Evolutionary conservation across 2,113 vertebrate genomes (phyloP).

Genomic region (Hemicordylus capensis): DNA sequence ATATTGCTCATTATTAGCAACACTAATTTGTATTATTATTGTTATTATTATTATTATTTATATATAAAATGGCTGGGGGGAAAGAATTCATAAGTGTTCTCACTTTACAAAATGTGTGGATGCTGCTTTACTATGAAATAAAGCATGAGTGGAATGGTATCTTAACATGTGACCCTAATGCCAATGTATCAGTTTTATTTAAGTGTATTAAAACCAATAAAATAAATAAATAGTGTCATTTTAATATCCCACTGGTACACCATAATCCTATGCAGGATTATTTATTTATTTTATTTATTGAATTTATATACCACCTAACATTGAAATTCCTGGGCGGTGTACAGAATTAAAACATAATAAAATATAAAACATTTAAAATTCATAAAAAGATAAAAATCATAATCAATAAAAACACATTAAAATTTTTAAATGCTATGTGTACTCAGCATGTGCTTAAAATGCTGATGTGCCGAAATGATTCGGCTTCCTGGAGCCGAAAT

Average conservation of each 20-base stretch:
- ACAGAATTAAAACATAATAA: too few relatives aligned
- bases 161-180: neutral
- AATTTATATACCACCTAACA: too few relatives aligned
- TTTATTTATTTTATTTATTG: too few relatives aligned
- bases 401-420: too few relatives aligned
- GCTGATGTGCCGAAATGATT: too few relatives aligned
- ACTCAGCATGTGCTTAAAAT: too few relatives aligned
- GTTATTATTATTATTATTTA: slow-evolving; percentile 27
- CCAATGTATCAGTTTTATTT: neutral
- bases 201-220: too few relatives aligned
- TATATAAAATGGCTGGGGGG: slow-evolving; percentile 8
- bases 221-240: neutral
- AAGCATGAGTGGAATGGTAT: neutral
- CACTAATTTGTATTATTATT: slow-evolving; percentile 17
- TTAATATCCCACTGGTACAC: neutral
- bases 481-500: too few relatives aligned
- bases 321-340: too few relatives aligned
- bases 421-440: too few relatives aligned
- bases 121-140: slow-evolving; percentile 14
- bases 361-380: too few relatives aligned
- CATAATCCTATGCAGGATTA: neutral
- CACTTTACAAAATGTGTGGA: slow-evolving; percentile 26
- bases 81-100: neutral
- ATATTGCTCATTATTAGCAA: neutral
- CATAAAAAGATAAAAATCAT: too few relatives aligned